Percentiles rank a stretch among this genome's conserved stretches.
Evolutionary conservation across 2,797 vertebrate species (phyloP).

Genomic region (Emydoidea blandingii): DNA sequence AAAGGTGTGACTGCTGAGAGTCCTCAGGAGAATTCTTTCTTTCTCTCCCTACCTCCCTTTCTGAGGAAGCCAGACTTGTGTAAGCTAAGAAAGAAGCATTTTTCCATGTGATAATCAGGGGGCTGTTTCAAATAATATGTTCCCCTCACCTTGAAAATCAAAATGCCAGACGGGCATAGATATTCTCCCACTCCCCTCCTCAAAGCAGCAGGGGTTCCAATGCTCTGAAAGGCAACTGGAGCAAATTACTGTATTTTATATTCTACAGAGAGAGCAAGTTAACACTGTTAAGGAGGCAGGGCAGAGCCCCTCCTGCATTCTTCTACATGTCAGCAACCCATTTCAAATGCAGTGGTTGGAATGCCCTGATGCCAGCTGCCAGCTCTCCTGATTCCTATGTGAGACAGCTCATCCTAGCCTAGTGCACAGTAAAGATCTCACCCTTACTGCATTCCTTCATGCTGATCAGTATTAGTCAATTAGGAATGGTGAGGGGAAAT

Average conservation of each 20-base stretch:
- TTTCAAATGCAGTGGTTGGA: not conserved
- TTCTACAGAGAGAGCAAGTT: not conserved
- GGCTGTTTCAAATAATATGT: not conserved
- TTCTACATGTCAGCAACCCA: fast-evolving
- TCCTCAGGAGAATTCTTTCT: not conserved
- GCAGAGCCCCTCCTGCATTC: fast-evolving
- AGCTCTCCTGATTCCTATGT: not conserved
- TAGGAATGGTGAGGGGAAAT: not conserved
- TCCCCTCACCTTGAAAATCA: not conserved
- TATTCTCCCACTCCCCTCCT: not conserved
- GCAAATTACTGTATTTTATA: not conserved
- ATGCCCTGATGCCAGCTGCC: not conserved
- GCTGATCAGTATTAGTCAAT: not conserved
- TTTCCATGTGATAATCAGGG: not conserved
- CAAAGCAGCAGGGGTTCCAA: not conserved
- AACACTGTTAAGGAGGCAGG: not conserved
- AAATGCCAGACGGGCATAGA: not conserved
- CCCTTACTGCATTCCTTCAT: not conserved
- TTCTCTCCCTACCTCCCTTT: not conserved
- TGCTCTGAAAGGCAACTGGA: not conserved
- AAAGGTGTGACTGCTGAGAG: not conserved
- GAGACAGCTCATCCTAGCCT: not conserved
- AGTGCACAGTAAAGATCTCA: not conserved
- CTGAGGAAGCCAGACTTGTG: not conserved
- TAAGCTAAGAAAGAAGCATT: constrained; percentile 1